Conservation (phyloP, 1,140 invertebrate species). For the Drosophila funebris region DNA sequence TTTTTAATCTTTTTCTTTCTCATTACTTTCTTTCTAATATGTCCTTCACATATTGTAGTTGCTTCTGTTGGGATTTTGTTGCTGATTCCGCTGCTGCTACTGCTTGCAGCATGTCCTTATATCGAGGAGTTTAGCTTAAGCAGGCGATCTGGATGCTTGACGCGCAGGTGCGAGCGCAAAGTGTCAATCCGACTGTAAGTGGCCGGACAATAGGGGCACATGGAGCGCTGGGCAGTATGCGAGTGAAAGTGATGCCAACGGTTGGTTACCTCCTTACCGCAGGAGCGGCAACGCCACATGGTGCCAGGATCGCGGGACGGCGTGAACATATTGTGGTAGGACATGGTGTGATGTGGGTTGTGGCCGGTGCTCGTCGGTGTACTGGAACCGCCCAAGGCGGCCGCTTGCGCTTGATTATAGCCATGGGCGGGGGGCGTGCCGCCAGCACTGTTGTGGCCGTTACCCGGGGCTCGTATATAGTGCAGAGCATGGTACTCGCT, state of each 20-base stretch:
- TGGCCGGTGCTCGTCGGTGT: slow-evolving; percentile 53
- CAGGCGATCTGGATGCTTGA: slow-evolving; percentile 88
- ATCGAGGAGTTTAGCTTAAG: slow-evolving; percentile 78
- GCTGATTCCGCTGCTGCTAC: slow-evolving; percentile 10
- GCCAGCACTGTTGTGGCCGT: slow-evolving; percentile 56
- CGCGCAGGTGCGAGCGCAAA: slow-evolving; percentile 89
- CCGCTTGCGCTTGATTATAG: slow-evolving; percentile 51
- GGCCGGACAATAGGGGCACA: slow-evolving; percentile 92
- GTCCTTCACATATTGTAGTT: slow-evolving; percentile 15
- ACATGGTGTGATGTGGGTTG: slow-evolving; percentile 85
- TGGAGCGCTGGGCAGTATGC: slow-evolving; percentile 90
- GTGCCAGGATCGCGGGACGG: slow-evolving; percentile 87
- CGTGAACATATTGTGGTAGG: slow-evolving; percentile 92
- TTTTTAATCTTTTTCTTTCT: neutral
- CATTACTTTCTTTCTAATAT: neutral
- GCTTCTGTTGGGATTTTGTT: slow-evolving; percentile 24
- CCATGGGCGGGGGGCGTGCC: slow-evolving; percentile 61
- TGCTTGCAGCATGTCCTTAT: slow-evolving; percentile 47
- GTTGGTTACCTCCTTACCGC: slow-evolving; percentile 93
- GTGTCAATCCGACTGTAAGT: slow-evolving; percentile 94
- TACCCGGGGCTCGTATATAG: slow-evolving; percentile 68
- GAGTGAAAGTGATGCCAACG: slow-evolving; percentile 94
- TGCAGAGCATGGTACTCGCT: slow-evolving; percentile 74
- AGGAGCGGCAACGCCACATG: slow-evolving; percentile 91
- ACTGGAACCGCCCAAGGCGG: slow-evolving; percentile 29